Evolutionary conservation across 2,113 vertebrate species (phyloP).

Genomic region (Mugil cephalus): DNA sequence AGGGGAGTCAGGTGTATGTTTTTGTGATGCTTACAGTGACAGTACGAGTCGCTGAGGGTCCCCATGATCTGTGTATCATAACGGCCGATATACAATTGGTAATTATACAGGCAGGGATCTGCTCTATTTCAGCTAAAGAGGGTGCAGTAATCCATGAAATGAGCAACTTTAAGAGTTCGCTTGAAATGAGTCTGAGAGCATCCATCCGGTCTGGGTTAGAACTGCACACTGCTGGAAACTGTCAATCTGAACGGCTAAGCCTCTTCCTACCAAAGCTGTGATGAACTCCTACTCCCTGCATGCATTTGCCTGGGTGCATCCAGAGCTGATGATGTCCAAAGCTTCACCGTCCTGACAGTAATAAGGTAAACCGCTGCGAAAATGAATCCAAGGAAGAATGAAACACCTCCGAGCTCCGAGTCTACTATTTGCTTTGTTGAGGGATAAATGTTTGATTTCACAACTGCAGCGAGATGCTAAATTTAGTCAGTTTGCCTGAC

Average conservation of each 20-base stretch:
- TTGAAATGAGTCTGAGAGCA: slow-evolving; percentile 4
- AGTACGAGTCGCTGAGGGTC: too few relatives aligned
- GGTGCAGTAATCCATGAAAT: slow-evolving; percentile 56
- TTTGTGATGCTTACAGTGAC: too few relatives aligned
- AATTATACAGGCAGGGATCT: neutral
- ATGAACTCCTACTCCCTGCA: too few relatives aligned
- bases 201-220: slow-evolving; percentile 16
- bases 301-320: neutral
- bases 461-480: neutral
- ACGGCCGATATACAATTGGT: too few relatives aligned
- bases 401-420: neutral
- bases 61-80: too few relatives aligned
- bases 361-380: neutral
- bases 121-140: slow-evolving; percentile 15
- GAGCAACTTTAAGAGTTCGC: slow-evolving; percentile 34
- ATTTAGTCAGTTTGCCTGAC: slow-evolving; percentile 25
- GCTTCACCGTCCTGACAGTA: neutral
- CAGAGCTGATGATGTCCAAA: neutral
- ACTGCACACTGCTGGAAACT: slow-evolving; percentile 18
- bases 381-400: neutral
- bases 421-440: neutral
- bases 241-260: slow-evolving; percentile 12
- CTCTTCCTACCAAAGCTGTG: slow-evolving; percentile 13
- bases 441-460: slow-evolving; percentile 18
- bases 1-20: too few relatives aligned